phyloP scores from a whole-genome alignment of 2,888 invertebrate species.

The Sphaerophoria rueppellii region DNA sequence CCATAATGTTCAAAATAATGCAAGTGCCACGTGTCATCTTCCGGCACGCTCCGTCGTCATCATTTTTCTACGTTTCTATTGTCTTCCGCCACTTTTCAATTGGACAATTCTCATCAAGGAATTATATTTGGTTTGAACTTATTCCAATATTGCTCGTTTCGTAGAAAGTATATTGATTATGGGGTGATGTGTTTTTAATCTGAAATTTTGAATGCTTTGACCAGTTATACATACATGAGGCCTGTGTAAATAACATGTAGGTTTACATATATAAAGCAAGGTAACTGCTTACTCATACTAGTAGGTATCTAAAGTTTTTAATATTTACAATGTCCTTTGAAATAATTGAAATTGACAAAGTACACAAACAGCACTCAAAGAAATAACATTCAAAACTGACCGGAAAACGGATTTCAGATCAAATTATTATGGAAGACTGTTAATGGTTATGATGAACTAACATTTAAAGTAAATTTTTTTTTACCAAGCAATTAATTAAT shows the following conservation, averaged over 20 bases:
- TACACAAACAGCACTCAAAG: not conserved
- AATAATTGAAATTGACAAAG: constrained; percentile 40
- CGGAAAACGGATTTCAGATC: not conserved
- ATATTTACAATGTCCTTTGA: constrained; percentile 56
- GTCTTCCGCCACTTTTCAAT: constrained; percentile 71
- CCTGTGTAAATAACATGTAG: not conserved
- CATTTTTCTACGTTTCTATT: constrained; percentile 56
- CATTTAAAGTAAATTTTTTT: not conserved
- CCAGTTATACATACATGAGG: not conserved
- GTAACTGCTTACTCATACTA: not conserved
- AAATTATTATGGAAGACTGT: not conserved
- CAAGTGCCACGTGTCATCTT: constrained; percentile 60
- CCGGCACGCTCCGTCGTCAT: constrained; percentile 66
- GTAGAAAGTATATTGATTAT: constrained; percentile 22
- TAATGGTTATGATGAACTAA: not conserved
- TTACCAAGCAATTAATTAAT: no score
- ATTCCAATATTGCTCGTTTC: constrained; percentile 29
- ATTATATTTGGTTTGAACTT: constrained; percentile 51
- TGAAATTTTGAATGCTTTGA: not conserved
- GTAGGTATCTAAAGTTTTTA: constrained; percentile 12
- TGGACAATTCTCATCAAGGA: constrained; percentile 66
- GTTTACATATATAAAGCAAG: not conserved
- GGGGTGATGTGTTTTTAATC: constrained; percentile 48
- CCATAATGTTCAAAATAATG: constrained; percentile 66
- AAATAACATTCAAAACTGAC: not conserved